A percentile compares a stretch with the other conserved stretches of the same genome.
phyloP scores from a whole-genome alignment of 2,888 invertebrate species.

The Drosophila limbata region DNA sequence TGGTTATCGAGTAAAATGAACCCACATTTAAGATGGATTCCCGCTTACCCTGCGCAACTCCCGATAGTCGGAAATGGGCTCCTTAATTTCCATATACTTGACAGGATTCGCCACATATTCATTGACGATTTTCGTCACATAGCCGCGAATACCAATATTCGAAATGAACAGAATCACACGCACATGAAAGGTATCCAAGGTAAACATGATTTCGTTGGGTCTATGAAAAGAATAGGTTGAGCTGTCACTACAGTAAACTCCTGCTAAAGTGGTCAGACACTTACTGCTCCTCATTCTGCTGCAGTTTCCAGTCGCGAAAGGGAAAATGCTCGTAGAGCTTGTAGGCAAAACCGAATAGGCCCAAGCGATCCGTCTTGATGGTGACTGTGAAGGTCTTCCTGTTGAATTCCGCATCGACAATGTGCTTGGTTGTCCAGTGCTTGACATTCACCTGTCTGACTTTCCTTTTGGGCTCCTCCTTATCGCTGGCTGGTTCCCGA shows the following conservation, averaged over 20 bases:
- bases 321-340: conserved; percentile 83
- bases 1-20: not conserved
- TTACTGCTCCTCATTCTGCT: conserved; percentile 73
- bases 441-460: conserved; percentile 19
- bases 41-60: conserved; percentile 68
- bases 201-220: conserved; percentile 72
- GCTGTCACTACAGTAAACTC: not conserved
- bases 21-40: not conserved
- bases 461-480: not conserved
- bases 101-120: conserved; percentile 58
- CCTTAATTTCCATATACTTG: conserved; percentile 70
- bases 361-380: conserved; percentile 82
- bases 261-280: not conserved
- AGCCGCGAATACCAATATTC: conserved; percentile 69
- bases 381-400: conserved; percentile 54
- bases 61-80: conserved; percentile 70
- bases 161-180: conserved; percentile 68
- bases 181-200: conserved; percentile 70
- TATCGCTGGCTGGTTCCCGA: not conserved
- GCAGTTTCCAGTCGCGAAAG: conserved; percentile 77
- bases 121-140: conserved; percentile 64
- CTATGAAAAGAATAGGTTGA: conserved; percentile 35
- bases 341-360: conserved; percentile 83
- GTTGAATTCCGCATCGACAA: conserved; percentile 62
- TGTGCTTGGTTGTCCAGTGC: conserved; percentile 80